Evolutionary conservation across 2,888 invertebrate genomes (phyloP), one percentile per base, ranked within the genome.

Genomic region (Maniola hyperantus): DNA sequence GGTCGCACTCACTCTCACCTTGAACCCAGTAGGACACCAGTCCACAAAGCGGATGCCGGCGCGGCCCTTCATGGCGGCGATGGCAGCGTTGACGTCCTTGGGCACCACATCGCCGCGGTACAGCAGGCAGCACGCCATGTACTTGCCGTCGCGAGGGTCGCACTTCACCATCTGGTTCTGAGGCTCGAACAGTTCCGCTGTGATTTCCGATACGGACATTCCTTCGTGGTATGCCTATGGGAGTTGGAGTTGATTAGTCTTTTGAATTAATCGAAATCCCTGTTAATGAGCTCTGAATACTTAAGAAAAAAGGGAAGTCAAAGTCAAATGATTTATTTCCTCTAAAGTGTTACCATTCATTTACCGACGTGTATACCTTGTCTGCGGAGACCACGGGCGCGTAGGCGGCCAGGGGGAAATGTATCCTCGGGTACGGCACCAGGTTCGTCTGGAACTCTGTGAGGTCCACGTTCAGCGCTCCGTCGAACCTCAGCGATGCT

Each of bases 11-110:
- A 18, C 11, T 10, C 10, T 55, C 2, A 96, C 96, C 92, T 97
- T 97, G 82, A 98, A 98, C 0, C 98, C 98, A 7, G 98, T 98
- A 2, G 98, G 98, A 83, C 97, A 97, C 97, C 97, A 98, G 80
- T 98, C 97, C n/a, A 98, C 98, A 80, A 99, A 99, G 72, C 96
- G 95, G 64, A 98, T 96, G 61, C 94, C 93, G 75, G 95, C 94
- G 74, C 95, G 94, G 0, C 94, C 94, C 84, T 97, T 97, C 92
- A 97, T 96, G 61, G 94, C 93, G 0, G 96, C 96, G 64, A 97
- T 96, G 13, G 97, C 96, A 0, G 95, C 95, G 82, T 98, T 98
- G 7, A 98, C 97, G 80, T 98, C 98, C 81, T 96, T 96, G 0
- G 97, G 96, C 36, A 96, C 97, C 10, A 98, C 97, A 82, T 99